Base-by-base conservation (phyloP, 92 coral and sea anemone species). In the Porites evermanni region DNA sequence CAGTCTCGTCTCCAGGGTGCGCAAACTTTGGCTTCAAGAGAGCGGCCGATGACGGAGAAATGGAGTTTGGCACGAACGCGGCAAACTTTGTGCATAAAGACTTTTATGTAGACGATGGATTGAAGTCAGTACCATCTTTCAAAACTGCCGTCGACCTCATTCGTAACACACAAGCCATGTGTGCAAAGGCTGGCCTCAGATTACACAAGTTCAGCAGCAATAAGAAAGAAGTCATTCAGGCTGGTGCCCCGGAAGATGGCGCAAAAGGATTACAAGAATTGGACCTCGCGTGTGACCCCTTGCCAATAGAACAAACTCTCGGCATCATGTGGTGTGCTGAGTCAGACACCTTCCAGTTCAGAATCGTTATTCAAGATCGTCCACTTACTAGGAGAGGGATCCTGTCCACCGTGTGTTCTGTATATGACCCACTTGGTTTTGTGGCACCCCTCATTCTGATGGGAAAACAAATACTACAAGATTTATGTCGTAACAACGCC, bases 1-100 rank as follows among this genome's bases (percentile, higher is more conserved):
- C 94, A 17, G 86, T 84, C 3, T 86, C 86, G 3, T 94, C 92
- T 8, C 90, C 95, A 23, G 95, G 90, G 16, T 94, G 95, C 53
- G 90, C 93, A 16, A 91, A 91, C 83, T 84, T 88, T 79, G 90
- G 80, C 44, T 88, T 88, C 86, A 91, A 84, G 78, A 47, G 65
- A 51, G 90, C 90, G 8, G 94, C 91, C 13, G 83, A 68, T 52
- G 94, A 87, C 65, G 89, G 87, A 9, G 91, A 91, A 66, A 85
- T 77, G 32, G 87, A 87, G 64, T 87, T 83, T 64, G 89, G 94
- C 18, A 12, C 81, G 3, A 73, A 69, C 23, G 85, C 87, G 7
- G 89, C 91, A 8, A 71, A 86, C 53, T 81, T 86, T 23, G 65
- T 82, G 20, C 74, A 61, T 71, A 72, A 60, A 26, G 88, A 88